Evolutionary conservation across 2,888 invertebrate genomes (phyloP).

Genomic region (Pyrrhia umbra): DNA sequence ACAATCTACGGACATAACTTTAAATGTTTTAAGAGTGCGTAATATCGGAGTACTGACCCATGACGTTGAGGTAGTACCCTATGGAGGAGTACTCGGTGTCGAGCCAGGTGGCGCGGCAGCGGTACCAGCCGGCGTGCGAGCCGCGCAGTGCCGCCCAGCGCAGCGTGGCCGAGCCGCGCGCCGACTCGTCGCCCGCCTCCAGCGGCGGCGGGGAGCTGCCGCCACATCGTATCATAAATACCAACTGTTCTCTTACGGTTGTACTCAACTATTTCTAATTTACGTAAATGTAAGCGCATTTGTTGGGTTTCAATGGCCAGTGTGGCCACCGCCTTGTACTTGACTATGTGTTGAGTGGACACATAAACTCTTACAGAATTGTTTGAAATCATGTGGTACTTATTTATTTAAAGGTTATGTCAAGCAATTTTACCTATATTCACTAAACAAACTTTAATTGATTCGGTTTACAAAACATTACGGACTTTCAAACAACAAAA

Average conservation of each 20-base stretch:
- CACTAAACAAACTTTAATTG: slow-evolving; percentile 34
- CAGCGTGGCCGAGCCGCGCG: slow-evolving; percentile 91
- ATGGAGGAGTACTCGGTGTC: slow-evolving; percentile 96
- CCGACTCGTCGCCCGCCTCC: slow-evolving; percentile 68
- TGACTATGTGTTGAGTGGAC: neutral
- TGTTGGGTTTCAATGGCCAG: neutral
- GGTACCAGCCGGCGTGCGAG: slow-evolving; percentile 97
- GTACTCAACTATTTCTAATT: too few relatives aligned
- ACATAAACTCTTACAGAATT: neutral
- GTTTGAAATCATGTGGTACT: too few relatives aligned
- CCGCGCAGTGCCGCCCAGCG: slow-evolving; percentile 95
- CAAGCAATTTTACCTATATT: neutral
- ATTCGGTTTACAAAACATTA: slow-evolving; percentile 24
- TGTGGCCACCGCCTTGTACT: neutral
- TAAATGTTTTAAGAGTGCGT: too few relatives aligned
- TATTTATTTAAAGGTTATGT: too few relatives aligned
- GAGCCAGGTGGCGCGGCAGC: slow-evolving; percentile 96
- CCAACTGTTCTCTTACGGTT: too few relatives aligned
- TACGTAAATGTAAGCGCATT: neutral
- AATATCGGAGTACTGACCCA: slow-evolving; percentile 97
- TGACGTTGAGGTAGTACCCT: slow-evolving; percentile 96
- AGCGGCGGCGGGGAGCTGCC: slow-evolving; percentile 76
- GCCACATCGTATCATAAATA: neutral
- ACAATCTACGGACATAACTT: too few relatives aligned
- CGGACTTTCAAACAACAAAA: slow-evolving; percentile 40